Conservation (phyloP, 2,888 invertebrate genomes). For the Panzeria rudis region DNA sequence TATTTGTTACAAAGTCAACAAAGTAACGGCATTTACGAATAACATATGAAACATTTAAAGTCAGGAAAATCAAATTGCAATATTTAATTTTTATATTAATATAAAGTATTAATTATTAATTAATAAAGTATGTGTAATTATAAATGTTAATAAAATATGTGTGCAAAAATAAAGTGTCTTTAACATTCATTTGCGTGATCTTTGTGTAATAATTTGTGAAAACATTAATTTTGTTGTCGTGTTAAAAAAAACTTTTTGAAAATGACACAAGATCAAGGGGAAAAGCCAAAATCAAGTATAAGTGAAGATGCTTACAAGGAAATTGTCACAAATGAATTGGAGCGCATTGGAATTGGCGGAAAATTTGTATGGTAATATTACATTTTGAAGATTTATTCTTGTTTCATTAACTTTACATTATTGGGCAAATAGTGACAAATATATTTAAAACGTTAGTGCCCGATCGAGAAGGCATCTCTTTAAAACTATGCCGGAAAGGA, state of each 20-base stretch:
- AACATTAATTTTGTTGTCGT: slow-evolving; percentile 29
- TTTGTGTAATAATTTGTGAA: slow-evolving; percentile 6
- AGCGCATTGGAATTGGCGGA: slow-evolving; percentile 81
- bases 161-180: slow-evolving; percentile 1
- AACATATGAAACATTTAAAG: neutral
- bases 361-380: slow-evolving; percentile 81
- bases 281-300: slow-evolving; percentile 78
- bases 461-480: neutral
- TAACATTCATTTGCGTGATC: neutral
- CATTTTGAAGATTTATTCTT: neutral
- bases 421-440: neutral
- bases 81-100: neutral
- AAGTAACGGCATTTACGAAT: neutral
- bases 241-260: slow-evolving; percentile 36
- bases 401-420: too few species aligned
- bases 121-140: neutral
- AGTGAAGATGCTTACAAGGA: slow-evolving; percentile 82
- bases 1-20: neutral
- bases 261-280: slow-evolving; percentile 72
- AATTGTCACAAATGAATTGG: slow-evolving; percentile 81
- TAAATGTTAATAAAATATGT: slow-evolving; percentile 1
- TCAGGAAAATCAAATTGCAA: neutral
- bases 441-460: too few species aligned
- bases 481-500: neutral
- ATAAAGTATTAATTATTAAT: too few species aligned